These are phyloP conservation scores for Oophaga sylvatica DNA, from an alignment of 2,797 vertebrate species.

Conservation along the genomic window DNA sequence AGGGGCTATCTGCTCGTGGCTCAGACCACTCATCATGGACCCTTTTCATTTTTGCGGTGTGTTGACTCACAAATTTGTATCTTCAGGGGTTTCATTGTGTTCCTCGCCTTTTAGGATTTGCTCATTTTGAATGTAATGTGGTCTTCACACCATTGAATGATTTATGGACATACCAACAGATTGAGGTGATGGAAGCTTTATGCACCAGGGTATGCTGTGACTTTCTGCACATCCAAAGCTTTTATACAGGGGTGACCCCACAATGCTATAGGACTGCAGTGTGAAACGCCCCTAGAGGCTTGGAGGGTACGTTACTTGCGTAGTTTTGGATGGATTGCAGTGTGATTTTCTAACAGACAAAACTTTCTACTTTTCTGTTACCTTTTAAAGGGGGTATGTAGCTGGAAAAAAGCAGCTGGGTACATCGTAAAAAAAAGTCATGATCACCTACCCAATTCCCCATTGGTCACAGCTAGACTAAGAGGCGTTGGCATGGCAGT, in stretches of 20 bases:
- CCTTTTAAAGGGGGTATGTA: too few species aligned
- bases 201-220: not conserved
- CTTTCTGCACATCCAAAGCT: conserved; percentile 4
- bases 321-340: not conserved
- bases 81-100: not conserved
- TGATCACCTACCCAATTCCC: too few species aligned
- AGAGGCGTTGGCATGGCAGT: too few species aligned
- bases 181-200: not conserved
- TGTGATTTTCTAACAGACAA: not conserved
- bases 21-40: not conserved
- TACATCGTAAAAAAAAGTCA: too few species aligned
- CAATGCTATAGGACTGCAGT: not conserved
- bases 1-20: not conserved
- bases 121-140: conserved; percentile 5
- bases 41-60: not conserved
- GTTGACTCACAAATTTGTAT: not conserved
- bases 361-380: too few species aligned
- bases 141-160: not conserved
- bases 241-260: not conserved
- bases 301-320: not conserved
- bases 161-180: not conserved
- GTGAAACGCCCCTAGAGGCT: not conserved
- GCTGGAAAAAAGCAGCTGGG: too few species aligned
- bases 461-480: too few species aligned
- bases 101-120: not conserved